These are phyloP conservation scores for Zapus hudsonius DNA, from an alignment of 2,113 vertebrate species.

Conservation along the genomic window DNA sequence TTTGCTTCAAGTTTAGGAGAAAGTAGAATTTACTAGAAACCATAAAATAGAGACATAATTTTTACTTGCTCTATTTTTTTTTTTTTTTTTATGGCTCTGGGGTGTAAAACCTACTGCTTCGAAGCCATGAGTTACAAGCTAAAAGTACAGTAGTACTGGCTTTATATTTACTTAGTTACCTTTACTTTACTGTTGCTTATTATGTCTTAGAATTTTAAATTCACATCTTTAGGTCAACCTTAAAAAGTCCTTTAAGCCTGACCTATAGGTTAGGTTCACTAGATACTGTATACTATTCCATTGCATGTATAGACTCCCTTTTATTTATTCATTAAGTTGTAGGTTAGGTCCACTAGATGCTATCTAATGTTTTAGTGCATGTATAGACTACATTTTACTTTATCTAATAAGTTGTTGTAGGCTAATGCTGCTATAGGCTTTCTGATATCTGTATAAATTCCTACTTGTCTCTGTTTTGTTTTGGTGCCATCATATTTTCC, in stretches of 20 bases:
- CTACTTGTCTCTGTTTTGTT: too few relatives aligned
- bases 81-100: not conserved
- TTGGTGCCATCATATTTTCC: too few relatives aligned
- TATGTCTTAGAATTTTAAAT: not conserved
- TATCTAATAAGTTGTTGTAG: too few relatives aligned
- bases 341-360: too few relatives aligned
- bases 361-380: too few relatives aligned
- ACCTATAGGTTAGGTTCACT: not conserved
- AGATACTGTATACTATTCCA: too few relatives aligned
- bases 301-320: too few relatives aligned
- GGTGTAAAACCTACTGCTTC: not conserved
- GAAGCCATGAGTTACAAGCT: not conserved
- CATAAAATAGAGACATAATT: not conserved
- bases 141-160: not conserved
- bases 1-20: constrained; percentile 13
- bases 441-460: too few relatives aligned
- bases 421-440: too few relatives aligned
- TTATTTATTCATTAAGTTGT: too few relatives aligned
- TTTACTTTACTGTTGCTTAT: not conserved
- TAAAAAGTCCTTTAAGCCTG: not conserved
- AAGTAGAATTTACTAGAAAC: constrained; percentile 6
- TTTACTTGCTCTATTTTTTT: not conserved
- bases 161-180: constrained; percentile 4
- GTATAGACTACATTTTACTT: too few relatives aligned
- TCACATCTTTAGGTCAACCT: not conserved